Evolutionary conservation across 2,888 invertebrate species (phyloP).

Genomic region (Augochlorella aurata): DNA sequence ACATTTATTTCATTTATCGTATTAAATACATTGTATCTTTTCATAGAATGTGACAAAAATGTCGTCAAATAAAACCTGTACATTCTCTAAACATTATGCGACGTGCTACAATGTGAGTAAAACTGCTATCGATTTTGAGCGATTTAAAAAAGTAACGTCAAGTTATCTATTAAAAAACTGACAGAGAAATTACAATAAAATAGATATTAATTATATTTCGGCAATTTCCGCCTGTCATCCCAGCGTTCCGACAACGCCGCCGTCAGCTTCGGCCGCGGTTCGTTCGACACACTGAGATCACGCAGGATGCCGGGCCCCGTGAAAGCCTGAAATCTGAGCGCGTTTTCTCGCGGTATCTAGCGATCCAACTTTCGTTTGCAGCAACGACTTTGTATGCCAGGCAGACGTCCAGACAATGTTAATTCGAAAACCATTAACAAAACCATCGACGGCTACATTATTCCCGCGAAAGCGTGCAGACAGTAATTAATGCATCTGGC

Average conservation of each 20-base stretch:
- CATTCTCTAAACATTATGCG: no score
- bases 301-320: neutral
- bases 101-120: no score
- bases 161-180: no score
- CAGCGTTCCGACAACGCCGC: neutral
- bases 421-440: conserved; percentile 17
- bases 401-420: neutral
- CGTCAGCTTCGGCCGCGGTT: neutral
- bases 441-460: conserved; percentile 7
- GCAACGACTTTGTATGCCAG: neutral
- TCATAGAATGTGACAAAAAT: no score
- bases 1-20: no score
- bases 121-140: no score
- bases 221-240: no score
- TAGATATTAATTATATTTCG: no score
- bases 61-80: no score
- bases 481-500: conserved; percentile 15
- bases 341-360: neutral
- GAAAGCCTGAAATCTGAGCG: neutral
- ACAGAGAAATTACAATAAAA: no score
- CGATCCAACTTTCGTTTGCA: conserved; percentile 3
- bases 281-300: neutral
- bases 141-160: no score
- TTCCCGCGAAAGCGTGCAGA: conserved; percentile 17
- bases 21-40: no score